These are phyloP conservation scores for Orussus abietinus DNA, from an alignment of 1,140 invertebrate genomes.

Conservation along the genomic window DNA sequence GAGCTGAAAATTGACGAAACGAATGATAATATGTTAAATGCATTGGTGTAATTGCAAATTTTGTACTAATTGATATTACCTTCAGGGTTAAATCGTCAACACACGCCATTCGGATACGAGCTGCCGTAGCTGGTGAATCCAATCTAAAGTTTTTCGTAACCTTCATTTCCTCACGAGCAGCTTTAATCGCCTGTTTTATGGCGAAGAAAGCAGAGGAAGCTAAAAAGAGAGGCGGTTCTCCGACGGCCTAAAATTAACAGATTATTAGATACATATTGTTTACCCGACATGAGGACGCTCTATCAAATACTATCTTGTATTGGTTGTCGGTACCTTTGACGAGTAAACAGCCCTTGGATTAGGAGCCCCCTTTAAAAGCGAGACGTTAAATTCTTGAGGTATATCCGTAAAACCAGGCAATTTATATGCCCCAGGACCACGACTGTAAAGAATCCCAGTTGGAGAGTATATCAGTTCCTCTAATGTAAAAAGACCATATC, in stretches of 20 bases:
- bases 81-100: slow-evolving; percentile 76
- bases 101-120: slow-evolving; percentile 86
- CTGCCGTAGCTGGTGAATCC: slow-evolving; percentile 84
- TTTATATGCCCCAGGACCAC: slow-evolving; percentile 92
- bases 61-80: too few relatives aligned
- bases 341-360: slow-evolving; percentile 91
- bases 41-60: too few relatives aligned
- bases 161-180: slow-evolving; percentile 69
- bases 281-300: too few relatives aligned
- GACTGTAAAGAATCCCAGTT: slow-evolving; percentile 72
- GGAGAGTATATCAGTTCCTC: slow-evolving; percentile 87
- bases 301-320: too few relatives aligned
- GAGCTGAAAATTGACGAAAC: too few relatives aligned
- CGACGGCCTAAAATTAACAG: slow-evolving; percentile 76
- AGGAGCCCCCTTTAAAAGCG: slow-evolving; percentile 78
- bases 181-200: slow-evolving; percentile 82
- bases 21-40: too few relatives aligned
- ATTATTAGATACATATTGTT: too few relatives aligned
- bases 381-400: slow-evolving; percentile 88
- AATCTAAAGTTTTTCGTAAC: slow-evolving; percentile 64
- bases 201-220: slow-evolving; percentile 85
- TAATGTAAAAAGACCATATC: slow-evolving; percentile 86
- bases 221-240: slow-evolving; percentile 91
- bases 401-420: slow-evolving; percentile 88
- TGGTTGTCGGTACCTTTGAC: slow-evolving; percentile 90